Base-by-base conservation (phyloP, 2,888 invertebrate species). In the Xanthia icteritia region DNA sequence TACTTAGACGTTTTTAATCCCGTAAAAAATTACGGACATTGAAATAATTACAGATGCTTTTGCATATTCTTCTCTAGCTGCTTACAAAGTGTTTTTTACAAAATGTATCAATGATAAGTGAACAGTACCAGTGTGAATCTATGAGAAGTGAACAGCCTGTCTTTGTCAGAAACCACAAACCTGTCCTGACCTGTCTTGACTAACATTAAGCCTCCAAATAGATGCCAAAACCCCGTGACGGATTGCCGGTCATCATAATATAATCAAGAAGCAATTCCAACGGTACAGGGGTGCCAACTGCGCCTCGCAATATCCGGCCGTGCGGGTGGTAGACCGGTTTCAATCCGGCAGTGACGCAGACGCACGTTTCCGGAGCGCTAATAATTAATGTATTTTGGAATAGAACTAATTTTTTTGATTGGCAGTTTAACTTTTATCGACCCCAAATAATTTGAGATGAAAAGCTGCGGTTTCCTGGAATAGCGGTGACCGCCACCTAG, bases 301-400 rank as follows among this genome's bases (percentile, higher is more conserved):
- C 66, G 80, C 76, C 63, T 81, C 77, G 88, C 82, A 90, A 90
- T 90, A 90, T 90, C 90, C 90, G 90, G 84, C 73, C 76, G 79
- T 78, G 67, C 79, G 77, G 72, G 83, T 81, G 81, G 79, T 78
- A 83, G 65, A 85, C 84, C 74, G 78, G 85, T 86, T 85, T 79
- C 76, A 83, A 68, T 83, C 86, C 89, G 91, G 91, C 80, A 88
- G 84, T 89, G 86, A 86, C 73, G 83, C 76, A 90, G 91, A 90
- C 91, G 81, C 77, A 77, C 56, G 72, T 82, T 88, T 90, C 90
- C 90, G 88, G 76, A 61, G 45, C 48, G 36, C 39, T 70, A 71
- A 67, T 82, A 81, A 77, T 66, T 64, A 84, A 73, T 70, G 54
- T 73, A 54, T 56, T 48, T 64, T 73, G 70, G 45, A 66, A 63